Evolutionary conservation across 2,113 vertebrate genomes (phyloP).

Genomic region (Martes martes): DNA sequence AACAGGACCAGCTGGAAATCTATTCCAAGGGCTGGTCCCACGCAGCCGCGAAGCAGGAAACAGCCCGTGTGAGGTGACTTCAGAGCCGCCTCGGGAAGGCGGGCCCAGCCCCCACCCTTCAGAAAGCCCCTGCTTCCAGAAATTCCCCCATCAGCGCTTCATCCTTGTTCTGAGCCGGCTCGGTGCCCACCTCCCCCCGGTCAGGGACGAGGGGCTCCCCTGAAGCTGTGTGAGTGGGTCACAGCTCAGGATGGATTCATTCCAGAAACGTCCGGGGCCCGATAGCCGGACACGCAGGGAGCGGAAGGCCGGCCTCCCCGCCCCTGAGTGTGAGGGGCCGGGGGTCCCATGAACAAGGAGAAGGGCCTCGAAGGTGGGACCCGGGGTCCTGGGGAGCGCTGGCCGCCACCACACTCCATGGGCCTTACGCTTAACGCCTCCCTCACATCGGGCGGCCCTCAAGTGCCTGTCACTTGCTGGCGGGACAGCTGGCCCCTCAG

Average conservation of each 20-base stretch:
- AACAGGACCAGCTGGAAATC: constrained; percentile 43
- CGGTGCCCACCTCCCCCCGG: fast-evolving
- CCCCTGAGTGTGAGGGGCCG: background rate
- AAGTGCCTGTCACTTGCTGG: background rate
- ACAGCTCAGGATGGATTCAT: fast-evolving
- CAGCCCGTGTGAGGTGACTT: background rate
- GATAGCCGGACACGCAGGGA: background rate
- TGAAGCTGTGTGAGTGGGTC: fast-evolving
- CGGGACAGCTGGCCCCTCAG: background rate
- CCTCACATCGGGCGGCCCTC: fast-evolving
- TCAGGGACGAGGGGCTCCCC: background rate
- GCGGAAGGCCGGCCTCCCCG: fast-evolving
- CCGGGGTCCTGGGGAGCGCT: background rate
- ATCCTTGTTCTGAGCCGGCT: background rate
- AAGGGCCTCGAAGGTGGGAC: fast-evolving
- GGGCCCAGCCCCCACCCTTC: background rate
- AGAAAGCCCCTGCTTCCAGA: background rate
- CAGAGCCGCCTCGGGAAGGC: background rate
- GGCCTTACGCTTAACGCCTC: background rate
- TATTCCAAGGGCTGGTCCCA: constrained; percentile 39
- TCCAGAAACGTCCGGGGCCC: background rate
- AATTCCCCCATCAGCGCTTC: background rate
- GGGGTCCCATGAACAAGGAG: background rate
- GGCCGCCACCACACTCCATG: fast-evolving
- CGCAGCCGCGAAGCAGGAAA: background rate